phyloP scores from a whole-genome alignment of 1,140 invertebrate species.

The Anadara kagoshimensis region DNA sequence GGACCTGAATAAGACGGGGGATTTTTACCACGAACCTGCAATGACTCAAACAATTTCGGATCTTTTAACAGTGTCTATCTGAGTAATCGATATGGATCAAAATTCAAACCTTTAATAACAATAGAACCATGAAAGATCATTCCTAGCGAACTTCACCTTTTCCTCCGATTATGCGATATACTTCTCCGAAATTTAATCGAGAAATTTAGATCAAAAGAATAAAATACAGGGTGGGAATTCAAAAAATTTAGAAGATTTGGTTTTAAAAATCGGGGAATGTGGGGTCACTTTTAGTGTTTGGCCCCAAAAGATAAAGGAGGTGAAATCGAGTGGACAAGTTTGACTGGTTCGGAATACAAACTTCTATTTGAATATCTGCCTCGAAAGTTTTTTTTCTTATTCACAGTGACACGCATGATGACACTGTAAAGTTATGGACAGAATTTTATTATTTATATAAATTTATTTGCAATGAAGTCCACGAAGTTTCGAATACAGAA shows the following conservation, averaged over 20 bases:
- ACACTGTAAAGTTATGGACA: background rate
- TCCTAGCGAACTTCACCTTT: background rate
- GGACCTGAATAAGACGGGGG: background rate
- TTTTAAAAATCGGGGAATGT: background rate
- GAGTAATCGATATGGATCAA: background rate
- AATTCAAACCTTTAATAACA: background rate
- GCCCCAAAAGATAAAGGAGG: background rate
- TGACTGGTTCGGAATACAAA: background rate
- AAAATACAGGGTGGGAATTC: too few species aligned
- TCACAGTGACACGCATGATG: background rate
- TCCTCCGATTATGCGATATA: background rate
- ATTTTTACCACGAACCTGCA: background rate
- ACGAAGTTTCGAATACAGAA: background rate
- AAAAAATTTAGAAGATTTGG: too few species aligned
- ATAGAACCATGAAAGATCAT: background rate
- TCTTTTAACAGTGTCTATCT: background rate
- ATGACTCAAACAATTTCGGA: background rate
- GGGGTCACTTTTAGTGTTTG: background rate
- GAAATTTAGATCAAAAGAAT: background rate
- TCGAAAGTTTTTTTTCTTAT: background rate
- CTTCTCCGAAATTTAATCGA: background rate
- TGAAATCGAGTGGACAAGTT: background rate
- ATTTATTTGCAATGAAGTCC: constrained; percentile 2
- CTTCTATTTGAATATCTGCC: too few species aligned
- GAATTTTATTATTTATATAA: constrained; percentile 5